Evolutionary conservation across 2,113 vertebrate genomes (phyloP), one percentile per base, ranked within the genome.

Genomic region (Arenaria interpres): DNA sequence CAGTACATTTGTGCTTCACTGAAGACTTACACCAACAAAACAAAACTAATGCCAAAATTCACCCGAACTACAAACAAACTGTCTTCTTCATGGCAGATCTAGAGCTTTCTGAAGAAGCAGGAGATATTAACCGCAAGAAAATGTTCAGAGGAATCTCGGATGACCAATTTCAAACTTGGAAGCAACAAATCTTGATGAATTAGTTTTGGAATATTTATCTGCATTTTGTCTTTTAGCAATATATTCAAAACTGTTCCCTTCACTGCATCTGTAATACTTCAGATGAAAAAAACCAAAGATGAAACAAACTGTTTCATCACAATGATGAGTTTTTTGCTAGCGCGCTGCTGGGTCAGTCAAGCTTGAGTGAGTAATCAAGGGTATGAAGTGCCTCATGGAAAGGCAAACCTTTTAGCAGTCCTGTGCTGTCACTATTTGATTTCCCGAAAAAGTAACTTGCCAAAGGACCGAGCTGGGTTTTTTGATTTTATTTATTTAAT

Each of bases 11-110:
- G 53, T 46, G 28, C 41, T 78, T 60, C 89, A 50, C 23, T 81
- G 76, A 88, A 69, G 46, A 95, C 27, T 20, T 27, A 59, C 27
- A 89, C 9, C 82, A 95, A 86, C n/a, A 93, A 89, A 95, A 88
- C 56, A 78, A 28, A 88, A 57, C 41, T 23, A 68, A 60, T 10
- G 57, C 76, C 77, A 74, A 72, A 72, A 89, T 48, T 46, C 45
- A 56, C 39, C 50, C 41, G 2, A 69, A n/a, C 14, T 46, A 45
- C 66, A 64, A 59, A 43, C 19, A 66, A 73, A 35, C 33, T 23
- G 33, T 8, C 33, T 32, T 50, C 43, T 24, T 66, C 28, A 24
- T 23, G 37, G 51, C 15, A 76, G 59, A 56, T 32, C 59, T 48
- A 45, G 63, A 53, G 54, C 46, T 73, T 84, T 45, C 63, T 57